These are phyloP conservation scores for Sebastes hubbsi DNA, from an alignment of 2,797 vertebrate species.

Conservation along the genomic window DNA sequence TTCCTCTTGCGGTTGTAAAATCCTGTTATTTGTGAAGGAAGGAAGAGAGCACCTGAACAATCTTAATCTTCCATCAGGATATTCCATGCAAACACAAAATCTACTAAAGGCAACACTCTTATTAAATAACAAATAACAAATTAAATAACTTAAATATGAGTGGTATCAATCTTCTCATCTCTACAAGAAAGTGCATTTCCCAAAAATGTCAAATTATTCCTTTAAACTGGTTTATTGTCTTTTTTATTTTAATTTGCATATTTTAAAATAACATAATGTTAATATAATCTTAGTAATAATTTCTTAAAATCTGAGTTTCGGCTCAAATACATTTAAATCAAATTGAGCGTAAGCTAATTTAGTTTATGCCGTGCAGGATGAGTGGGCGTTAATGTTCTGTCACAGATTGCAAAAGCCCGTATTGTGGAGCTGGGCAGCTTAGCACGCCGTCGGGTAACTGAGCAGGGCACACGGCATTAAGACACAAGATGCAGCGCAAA, in stretches of 20 bases:
- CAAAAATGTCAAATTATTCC: not conserved
- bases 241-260: not conserved
- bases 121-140: too few relatives aligned
- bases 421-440: not conserved
- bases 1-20: not conserved
- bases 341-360: not conserved
- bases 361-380: conserved; percentile 2
- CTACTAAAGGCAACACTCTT: not conserved
- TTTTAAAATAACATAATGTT: not conserved
- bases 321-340: not conserved
- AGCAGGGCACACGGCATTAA: conserved; percentile 7
- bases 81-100: conserved; percentile 14
- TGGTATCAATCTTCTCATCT: not conserved
- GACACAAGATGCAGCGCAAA: conserved; percentile 29
- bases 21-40: not conserved
- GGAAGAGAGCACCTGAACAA: not conserved
- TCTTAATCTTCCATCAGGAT: not conserved
- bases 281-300: not conserved
- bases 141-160: not conserved
- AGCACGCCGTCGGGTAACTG: conserved; percentile 3
- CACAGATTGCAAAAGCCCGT: conserved; percentile 2
- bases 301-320: not conserved
- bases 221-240: not conserved
- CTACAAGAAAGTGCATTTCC: not conserved
- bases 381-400: not conserved